These are phyloP conservation scores for Ylistrum balloti DNA, from an alignment of 1,140 invertebrate genomes.

Conservation along the genomic window DNA sequence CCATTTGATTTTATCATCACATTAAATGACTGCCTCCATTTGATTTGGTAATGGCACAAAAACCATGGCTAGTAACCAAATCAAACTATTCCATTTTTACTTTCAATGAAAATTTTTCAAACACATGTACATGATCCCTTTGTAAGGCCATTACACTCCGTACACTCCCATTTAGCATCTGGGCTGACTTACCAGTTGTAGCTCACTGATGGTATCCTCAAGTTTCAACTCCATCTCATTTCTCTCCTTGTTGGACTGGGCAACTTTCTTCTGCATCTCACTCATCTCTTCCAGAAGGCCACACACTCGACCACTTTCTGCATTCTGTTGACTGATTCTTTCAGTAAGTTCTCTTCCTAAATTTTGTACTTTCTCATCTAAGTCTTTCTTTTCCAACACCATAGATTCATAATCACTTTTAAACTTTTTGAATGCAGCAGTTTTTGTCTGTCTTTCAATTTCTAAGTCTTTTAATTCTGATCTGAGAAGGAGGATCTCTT, in stretches of 20 bases:
- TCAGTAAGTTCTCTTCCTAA: neutral
- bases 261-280: neutral
- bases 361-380: neutral
- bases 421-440: neutral
- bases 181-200: neutral
- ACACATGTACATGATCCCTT: too few species aligned
- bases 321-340: slow-evolving; percentile 11
- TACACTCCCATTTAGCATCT: too few species aligned
- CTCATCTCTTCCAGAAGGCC: neutral
- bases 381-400: neutral
- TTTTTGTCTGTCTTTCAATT: neutral
- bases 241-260: neutral
- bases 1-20: too few species aligned
- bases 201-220: neutral
- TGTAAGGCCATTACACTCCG: too few species aligned
- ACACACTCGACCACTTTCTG: neutral
- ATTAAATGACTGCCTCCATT: too few species aligned
- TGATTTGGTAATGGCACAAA: too few species aligned
- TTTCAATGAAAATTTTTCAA: too few species aligned
- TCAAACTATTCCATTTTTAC: too few species aligned
- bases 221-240: slow-evolving; percentile 5
- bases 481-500: neutral
- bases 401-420: neutral
- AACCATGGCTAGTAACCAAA: too few species aligned
- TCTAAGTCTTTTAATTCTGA: neutral